Percentiles rank a stretch among this genome's conserved stretches.
Evolutionary conservation across 2,113 vertebrate genomes (phyloP).

Genomic region (Elgaria multicarinata): DNA sequence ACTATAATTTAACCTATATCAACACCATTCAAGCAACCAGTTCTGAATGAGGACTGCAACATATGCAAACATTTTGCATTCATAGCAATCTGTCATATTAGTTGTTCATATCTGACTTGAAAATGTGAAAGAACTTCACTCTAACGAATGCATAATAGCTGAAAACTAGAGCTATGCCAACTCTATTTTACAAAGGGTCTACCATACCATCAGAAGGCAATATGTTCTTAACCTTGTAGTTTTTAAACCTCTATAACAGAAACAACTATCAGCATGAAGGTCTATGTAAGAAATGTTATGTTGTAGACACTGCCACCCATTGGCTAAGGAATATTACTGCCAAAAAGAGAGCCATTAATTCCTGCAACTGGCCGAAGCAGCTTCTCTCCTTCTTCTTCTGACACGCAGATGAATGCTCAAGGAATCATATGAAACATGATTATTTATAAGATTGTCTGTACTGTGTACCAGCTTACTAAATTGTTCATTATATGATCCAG

Average conservation of each 20-base stretch:
- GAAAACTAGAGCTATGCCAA: not conserved
- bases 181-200: not conserved
- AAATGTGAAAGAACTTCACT: not conserved
- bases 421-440: not conserved
- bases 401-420: not conserved
- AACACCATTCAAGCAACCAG: not conserved
- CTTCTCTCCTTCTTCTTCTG: not conserved
- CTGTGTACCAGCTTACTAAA: not conserved
- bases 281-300: slow-evolving; percentile 2
- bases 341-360: not conserved
- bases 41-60: too few species aligned
- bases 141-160: not conserved
- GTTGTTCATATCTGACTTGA: not conserved
- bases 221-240: not conserved
- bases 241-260: not conserved
- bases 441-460: not conserved
- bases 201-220: slow-evolving; percentile 10
- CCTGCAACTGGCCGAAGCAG: not conserved
- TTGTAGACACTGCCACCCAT: slow-evolving; percentile 27
- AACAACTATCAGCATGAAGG: not conserved
- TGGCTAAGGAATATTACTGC: slow-evolving; percentile 19
- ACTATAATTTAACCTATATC: not conserved
- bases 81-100: not conserved
- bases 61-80: not conserved
- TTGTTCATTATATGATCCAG: not conserved